Evolutionary conservation across 2,888 invertebrate species (phyloP).

Genomic region (Volucella zonaria): DNA sequence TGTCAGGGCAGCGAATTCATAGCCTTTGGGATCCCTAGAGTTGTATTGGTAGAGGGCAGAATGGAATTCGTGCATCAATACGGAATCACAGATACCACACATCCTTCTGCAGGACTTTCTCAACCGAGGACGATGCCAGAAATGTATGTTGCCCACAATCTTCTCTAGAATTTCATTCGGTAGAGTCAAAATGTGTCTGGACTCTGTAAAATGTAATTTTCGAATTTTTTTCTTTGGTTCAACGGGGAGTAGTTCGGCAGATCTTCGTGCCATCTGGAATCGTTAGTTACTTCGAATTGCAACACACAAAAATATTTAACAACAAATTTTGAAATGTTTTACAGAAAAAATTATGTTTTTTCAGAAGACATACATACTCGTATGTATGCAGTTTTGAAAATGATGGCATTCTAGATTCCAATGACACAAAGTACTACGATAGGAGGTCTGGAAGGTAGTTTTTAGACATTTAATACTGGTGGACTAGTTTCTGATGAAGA

Average conservation of each 20-base stretch:
- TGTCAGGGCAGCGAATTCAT: conserved; percentile 75
- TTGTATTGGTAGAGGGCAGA: conserved; percentile 67
- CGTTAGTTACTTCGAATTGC: too few species aligned
- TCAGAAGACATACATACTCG: too few species aligned
- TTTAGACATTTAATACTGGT: too few species aligned
- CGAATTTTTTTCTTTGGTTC: conserved; percentile 11
- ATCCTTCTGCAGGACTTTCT: conserved; percentile 76
- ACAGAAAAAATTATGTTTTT: too few species aligned
- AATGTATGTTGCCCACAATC: conserved; percentile 76
- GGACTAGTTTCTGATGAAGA: too few species aligned
- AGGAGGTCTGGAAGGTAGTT: too few species aligned
- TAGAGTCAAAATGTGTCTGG: conserved; percentile 72
- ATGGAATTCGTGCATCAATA: conserved; percentile 76
- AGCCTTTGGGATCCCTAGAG: conserved; percentile 64
- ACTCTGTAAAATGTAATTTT: not conserved
- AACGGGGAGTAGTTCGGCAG: not conserved
- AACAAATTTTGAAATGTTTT: too few species aligned
- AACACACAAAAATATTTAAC: too few species aligned
- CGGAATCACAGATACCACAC: conserved; percentile 75
- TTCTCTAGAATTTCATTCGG: conserved; percentile 77
- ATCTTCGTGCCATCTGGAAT: too few species aligned
- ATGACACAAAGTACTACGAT: too few species aligned
- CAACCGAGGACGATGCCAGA: conserved; percentile 78
- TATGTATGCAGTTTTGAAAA: too few species aligned
- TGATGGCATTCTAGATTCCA: too few species aligned